A percentile compares a stretch with the other conserved stretches of the same genome.
These are phyloP conservation scores for Pungitius pungitius DNA, from an alignment of 2,113 vertebrate species.

Conservation along the genomic window DNA sequence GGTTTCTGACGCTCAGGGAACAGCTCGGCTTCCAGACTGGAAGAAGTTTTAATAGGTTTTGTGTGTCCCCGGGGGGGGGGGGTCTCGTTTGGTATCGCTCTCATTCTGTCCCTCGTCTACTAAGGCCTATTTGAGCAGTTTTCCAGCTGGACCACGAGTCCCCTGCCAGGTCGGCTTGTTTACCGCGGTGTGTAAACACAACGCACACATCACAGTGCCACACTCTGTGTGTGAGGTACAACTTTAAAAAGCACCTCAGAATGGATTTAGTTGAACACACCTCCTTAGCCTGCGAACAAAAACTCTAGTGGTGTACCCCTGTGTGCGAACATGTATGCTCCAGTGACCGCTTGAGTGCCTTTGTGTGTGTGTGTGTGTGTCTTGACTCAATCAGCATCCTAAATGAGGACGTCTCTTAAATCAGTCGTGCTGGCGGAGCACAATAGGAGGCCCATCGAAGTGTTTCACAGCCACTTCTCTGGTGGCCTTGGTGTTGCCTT, in stretches of 20 bases:
- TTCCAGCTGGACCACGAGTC: slow-evolving; percentile 56
- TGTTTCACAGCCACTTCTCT: slow-evolving; percentile 46
- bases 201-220: slow-evolving; percentile 12
- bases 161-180: slow-evolving; percentile 50
- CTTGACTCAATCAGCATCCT: slow-evolving; percentile 36
- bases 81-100: slow-evolving; percentile 57
- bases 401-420: slow-evolving; percentile 62
- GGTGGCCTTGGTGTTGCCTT: slow-evolving; percentile 50
- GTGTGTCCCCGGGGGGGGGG: slow-evolving; percentile 28
- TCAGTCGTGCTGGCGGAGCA: slow-evolving; percentile 45
- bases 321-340: neutral
- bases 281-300: slow-evolving; percentile 2
- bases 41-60: slow-evolving; percentile 53
- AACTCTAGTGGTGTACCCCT: neutral
- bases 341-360: slow-evolving; percentile 20
- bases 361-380: slow-evolving; percentile 35
- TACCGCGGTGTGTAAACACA: slow-evolving; percentile 42
- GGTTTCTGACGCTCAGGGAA: slow-evolving; percentile 30
- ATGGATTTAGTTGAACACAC: neutral
- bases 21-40: slow-evolving; percentile 18
- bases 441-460: slow-evolving; percentile 52
- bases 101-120: slow-evolving; percentile 63
- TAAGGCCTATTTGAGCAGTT: slow-evolving; percentile 52
- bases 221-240: neutral
- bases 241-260: slow-evolving; percentile 5